Conservation (phyloP, 2,113 vertebrate species). For the Bujurquina vittata region DNA sequence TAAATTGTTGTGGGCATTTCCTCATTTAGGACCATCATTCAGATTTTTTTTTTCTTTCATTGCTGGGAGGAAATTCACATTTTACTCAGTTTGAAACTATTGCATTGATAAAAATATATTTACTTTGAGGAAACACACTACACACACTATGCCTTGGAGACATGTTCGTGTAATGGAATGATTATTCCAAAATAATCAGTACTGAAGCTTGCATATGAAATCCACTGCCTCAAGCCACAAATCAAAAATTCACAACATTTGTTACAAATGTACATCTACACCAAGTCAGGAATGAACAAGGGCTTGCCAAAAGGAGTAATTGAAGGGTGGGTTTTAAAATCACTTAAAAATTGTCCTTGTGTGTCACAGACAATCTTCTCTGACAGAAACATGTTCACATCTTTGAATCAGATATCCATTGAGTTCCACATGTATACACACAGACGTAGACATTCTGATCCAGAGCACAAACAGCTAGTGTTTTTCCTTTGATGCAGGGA, state of each 20-base stretch:
- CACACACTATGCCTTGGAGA: conserved; percentile 71
- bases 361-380: conserved; percentile 6
- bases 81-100: conserved; percentile 56
- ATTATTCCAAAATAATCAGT: conserved; percentile 83
- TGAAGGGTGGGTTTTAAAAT: conserved; percentile 27
- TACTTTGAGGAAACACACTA: conserved; percentile 67
- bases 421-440: neutral
- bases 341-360: neutral
- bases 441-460: neutral
- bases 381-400: neutral
- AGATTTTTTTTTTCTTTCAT: conserved; percentile 40
- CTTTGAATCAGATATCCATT: neutral
- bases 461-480: neutral
- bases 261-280: conserved; percentile 63
- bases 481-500: conserved; percentile 8
- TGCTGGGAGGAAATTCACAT: conserved; percentile 55
- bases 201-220: conserved; percentile 73
- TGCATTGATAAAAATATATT: conserved; percentile 73
- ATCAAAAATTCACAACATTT: conserved; percentile 73
- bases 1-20: conserved; percentile 28
- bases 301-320: conserved; percentile 40
- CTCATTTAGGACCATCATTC: conserved; percentile 26
- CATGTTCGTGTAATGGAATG: conserved; percentile 80
- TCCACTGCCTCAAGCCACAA: conserved; percentile 68
- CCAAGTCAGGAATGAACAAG: conserved; percentile 50